phyloP scores from a whole-genome alignment of 2,888 invertebrate genomes.

The Callyntrura guangdongensis region DNA sequence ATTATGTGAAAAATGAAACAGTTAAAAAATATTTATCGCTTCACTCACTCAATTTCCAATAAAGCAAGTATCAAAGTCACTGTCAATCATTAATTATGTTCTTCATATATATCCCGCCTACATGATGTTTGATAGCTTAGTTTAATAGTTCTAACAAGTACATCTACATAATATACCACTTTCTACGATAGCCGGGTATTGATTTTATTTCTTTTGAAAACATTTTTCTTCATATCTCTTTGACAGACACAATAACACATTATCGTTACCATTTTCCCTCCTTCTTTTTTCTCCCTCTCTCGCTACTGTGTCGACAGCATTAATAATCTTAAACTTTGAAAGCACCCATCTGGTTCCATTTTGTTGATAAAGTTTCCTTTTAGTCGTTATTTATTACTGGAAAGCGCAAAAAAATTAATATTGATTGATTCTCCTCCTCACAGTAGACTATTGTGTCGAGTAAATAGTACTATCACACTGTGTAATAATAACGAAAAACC shows the following conservation, averaged over 20 bases:
- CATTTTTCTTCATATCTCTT: conserved; percentile 19
- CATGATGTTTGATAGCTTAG: no score
- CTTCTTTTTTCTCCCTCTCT: no score
- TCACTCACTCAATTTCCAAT: conserved; percentile 68
- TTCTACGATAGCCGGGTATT: not conserved
- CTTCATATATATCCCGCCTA: not conserved
- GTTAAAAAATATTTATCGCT: conserved; percentile 51
- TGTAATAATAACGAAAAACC: not conserved
- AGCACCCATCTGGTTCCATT: not conserved
- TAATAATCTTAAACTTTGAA: conserved; percentile 10
- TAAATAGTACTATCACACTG: conserved; percentile 21
- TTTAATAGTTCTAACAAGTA: not conserved
- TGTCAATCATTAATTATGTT: conserved; percentile 72
- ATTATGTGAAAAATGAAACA: not conserved
- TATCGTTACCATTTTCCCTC: conserved; percentile 5
- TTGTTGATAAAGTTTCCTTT: not conserved
- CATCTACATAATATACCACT: not conserved
- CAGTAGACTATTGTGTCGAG: not conserved
- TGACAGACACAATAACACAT: conserved; percentile 10
- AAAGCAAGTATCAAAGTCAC: conserved; percentile 63
- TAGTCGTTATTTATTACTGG: not conserved
- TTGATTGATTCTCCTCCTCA: conserved; percentile 2
- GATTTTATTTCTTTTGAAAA: conserved; percentile 6
- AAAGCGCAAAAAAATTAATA: conserved; percentile 24
- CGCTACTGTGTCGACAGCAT: not conserved